Evolutionary conservation across 2,113 vertebrate genomes (phyloP), one percentile per base, ranked within the genome.

Genomic region (Odocoileus virginianus): DNA sequence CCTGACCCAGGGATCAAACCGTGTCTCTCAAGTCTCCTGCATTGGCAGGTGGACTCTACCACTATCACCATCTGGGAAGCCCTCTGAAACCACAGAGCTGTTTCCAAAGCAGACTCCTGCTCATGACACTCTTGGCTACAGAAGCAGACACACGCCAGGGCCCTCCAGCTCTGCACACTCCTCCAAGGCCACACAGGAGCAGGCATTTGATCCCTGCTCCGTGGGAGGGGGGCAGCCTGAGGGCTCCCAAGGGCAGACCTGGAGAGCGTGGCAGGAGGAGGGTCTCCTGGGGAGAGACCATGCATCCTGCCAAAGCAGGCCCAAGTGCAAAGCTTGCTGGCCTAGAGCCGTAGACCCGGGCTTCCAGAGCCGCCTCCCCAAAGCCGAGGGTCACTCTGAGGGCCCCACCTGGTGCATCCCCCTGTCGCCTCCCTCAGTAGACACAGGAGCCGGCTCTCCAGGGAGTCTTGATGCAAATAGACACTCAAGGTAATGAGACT

Each of bases 361-460:
- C 10, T 57, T 23, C 30, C 61, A 28, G n/a, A 16, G 40, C 21
- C 0, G 0, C 43, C 14, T 43, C 54, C 33, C n/a, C 8, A 23
- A n/a, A 23, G 11, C 14, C 0, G 0, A 6, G 45, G 25, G 27
- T 54, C 33, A 21, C 55, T 40, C 50, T 0, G 16, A 50, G 74
- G 0, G 8, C 30, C 58, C 50, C 3, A 23, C 19, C 67, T 23
- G n/a, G n/a, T 12, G 10, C n/a, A 71, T 23, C 23, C 5, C 3
- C 7, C 7, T 33, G 7, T 23, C 0, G 0, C 0, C 58, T 82
- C 10, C 71, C 19, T 4, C 4, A 4, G 5, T 2, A 13, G 40
- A 27, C 78, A 14, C 5, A 7, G 47, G 12, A 52, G 47, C 17
- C 2, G 0, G 23, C 8, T n/a, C 52, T 23, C 7, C 4, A 21